Base-by-base conservation (phyloP, 37 sponge, comb jelly and placozoan species). In the Trichoplax adhaerens region DNA sequence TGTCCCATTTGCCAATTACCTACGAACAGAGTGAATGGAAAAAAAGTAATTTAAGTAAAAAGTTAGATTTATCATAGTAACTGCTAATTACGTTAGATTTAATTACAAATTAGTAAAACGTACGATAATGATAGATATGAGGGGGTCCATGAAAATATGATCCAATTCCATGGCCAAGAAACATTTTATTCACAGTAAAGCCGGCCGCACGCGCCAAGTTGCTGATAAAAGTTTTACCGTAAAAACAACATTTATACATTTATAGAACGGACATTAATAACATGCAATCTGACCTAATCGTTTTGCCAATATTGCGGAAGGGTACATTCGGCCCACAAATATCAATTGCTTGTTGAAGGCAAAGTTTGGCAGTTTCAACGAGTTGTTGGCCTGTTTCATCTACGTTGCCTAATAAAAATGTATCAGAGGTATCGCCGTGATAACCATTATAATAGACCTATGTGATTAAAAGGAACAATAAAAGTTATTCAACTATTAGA, bases 111-210 rank as follows among this genome's bases (percentile, higher is more conserved):
- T 29, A 29, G 29, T 29, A 29, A 29, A 29, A 29, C 29, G 52
- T 7, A 54, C 48, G 58, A 56, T 79, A 73, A 67, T 79, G 80
- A 29, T 72, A 62, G 4, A 79, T 54, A 10, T 79, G 66, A 2
- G 80, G 80, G 55, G 61, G 46, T 5, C 72, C 62, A 50, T 79
- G 80, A 10, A 79, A 65, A 56, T 79, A 71, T 60, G 57, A 6
- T n/a, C 80, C 80, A 7, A 79, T 61, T 49, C 80, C 80, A 52
- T 79, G 80, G 4, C 80, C 80, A n/a, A 71, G 65, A 57, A 72
- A 79, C 65, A 73, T 68, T 62, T 74, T 73, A 46, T 68, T 73
- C 54, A 79, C 62, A 50, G 74, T 79, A 74, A 79, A 74, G 53
- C 74, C 74, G 46, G 58, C 73, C 12, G 48, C 52, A 1, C 52